Conservation (phyloP, 2,888 invertebrate species). For the Aproaerema taeniolella region DNA sequence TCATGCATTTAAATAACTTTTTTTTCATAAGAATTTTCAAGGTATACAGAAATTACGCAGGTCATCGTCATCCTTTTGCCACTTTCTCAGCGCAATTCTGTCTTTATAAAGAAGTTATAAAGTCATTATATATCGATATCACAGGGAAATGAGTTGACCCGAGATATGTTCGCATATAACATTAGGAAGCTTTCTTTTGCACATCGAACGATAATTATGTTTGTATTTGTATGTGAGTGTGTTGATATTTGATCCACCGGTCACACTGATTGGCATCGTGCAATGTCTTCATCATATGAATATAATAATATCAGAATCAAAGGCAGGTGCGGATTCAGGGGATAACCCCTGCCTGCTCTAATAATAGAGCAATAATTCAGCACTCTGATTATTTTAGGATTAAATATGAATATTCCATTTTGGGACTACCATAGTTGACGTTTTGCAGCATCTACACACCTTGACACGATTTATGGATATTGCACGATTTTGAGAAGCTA, state of each 20-base stretch:
- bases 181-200: slow-evolving; percentile 9
- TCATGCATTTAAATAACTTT: too few relatives aligned
- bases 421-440: too few relatives aligned
- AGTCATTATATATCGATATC: too few relatives aligned
- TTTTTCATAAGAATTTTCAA: too few relatives aligned
- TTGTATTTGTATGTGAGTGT: slow-evolving; percentile 1
- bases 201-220: slow-evolving; percentile 7
- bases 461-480: neutral
- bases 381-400: too few relatives aligned
- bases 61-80: too few relatives aligned
- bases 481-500: too few relatives aligned
- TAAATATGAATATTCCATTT: too few relatives aligned
- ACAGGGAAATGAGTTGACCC: slow-evolving; percentile 5
- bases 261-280: slow-evolving; percentile 25
- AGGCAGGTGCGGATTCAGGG: neutral
- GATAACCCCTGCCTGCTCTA: neutral
- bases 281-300: slow-evolving; percentile 43
- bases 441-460: neutral
- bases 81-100: too few relatives aligned
- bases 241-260: neutral
- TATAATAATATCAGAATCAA: slow-evolving; percentile 33
- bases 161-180: slow-evolving; percentile 2
- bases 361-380: neutral
- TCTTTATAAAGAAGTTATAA: slow-evolving; percentile 2
- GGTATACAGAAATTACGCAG: too few relatives aligned